Evolutionary conservation across 2,888 invertebrate genomes (phyloP), one percentile per base, ranked within the genome.

Genomic region (Mystacides longicornis): DNA sequence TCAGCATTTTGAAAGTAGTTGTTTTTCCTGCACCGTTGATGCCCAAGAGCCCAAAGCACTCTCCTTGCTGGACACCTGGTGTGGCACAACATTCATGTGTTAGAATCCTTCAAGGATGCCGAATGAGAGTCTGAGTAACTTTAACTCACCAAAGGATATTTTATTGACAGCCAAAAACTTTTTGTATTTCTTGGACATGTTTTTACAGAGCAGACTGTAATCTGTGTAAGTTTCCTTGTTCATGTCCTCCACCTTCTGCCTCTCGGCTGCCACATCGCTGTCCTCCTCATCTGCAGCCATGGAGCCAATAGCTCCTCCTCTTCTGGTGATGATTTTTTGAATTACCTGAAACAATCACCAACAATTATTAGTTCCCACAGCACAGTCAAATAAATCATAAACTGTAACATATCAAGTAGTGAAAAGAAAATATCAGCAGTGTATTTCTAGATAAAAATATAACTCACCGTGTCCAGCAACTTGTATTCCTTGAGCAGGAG

Each of bases 11-110:
- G 68, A 95, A 95, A 0, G 93, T 93, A 1, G 86, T 85, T 0
- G 90, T 91, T 70, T 92, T 93, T 0, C 92, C 92, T 2, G 92
- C 91, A 9, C 93, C 92, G 68, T 93, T 92, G 0, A 90, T 85
- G 1, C 92, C 90, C 50, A 92, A 72, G 42, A 92, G 70, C 1
- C 91, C 91, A 65, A 92, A 92, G 65, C 89, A 89, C 71, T 91
- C 91, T 9, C 81, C 81, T 57, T 83, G 76, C 52, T 81, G 81
- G 0, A 89, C 82, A 48, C 83, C 87, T 66, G 5, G 11, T n/a
- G n/a, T n/a, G n/a, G n/a, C n/a, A n/a, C n/a, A n/a, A n/a, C n/a
- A n/a, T n/a, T n/a, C n/a, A n/a, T n/a, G n/a, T n/a, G n/a, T n/a
- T n/a, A n/a, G n/a, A n/a, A n/a, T n/a, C n/a, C n/a, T n/a, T n/a